Percentiles rank a stretch among this genome's conserved stretches.
phyloP scores from a whole-genome alignment of 2,888 invertebrate species.

The Thumatha senex region DNA sequence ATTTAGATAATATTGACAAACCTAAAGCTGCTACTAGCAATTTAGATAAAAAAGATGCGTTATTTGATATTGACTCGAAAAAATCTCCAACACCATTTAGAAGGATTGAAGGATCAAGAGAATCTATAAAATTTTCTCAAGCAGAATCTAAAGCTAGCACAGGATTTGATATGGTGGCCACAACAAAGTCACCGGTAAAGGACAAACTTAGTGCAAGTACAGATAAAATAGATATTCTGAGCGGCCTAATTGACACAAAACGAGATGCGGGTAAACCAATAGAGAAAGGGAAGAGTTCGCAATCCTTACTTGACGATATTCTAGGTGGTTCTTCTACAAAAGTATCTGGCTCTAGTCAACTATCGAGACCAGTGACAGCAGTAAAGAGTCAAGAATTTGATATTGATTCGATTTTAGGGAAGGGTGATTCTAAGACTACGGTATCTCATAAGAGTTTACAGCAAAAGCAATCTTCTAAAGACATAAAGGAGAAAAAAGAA shows the following conservation, averaged over 20 bases:
- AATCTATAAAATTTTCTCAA: constrained; percentile 51
- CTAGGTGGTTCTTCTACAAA: constrained; percentile 73
- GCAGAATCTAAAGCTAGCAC: constrained; percentile 43
- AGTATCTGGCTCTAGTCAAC: constrained; percentile 40
- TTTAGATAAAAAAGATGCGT: constrained; percentile 44
- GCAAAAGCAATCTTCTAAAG: constrained; percentile 37
- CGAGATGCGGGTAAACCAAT: constrained; percentile 51
- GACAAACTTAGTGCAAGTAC: constrained; percentile 50
- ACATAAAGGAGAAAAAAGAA: constrained; percentile 48
- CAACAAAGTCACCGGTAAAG: constrained; percentile 58
- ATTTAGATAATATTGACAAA: constrained; percentile 55
- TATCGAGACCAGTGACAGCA: constrained; percentile 46
- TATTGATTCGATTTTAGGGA: constrained; percentile 63
- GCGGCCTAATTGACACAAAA: constrained; percentile 50
- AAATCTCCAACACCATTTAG: constrained; percentile 54
- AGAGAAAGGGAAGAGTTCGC: constrained; percentile 70
- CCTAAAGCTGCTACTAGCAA: constrained; percentile 33
- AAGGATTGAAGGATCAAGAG: constrained; percentile 51
- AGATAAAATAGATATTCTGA: constrained; percentile 61
- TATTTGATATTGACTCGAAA: constrained; percentile 46
- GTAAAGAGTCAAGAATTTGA: constrained; percentile 64
- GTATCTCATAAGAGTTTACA: constrained; percentile 41
- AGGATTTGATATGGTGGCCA: constrained; percentile 34
- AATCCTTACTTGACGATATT: constrained; percentile 80
- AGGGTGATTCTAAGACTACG: constrained; percentile 50